Evolutionary conservation across 2,888 invertebrate genomes (phyloP), one percentile per base, ranked within the genome.

Genomic region (Timema cristinae): DNA sequence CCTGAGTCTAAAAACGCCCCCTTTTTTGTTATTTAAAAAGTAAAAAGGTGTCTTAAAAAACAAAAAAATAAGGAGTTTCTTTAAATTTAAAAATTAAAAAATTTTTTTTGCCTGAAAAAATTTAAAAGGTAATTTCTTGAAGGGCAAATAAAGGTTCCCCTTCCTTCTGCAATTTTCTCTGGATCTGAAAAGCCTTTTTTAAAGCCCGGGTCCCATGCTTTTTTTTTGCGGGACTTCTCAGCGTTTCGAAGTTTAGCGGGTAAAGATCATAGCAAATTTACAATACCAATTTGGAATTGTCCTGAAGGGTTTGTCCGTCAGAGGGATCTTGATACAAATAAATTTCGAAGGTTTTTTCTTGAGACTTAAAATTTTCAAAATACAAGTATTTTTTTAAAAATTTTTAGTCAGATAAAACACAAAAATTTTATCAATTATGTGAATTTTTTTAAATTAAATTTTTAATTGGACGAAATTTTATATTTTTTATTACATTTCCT

Each of bases 261-360:
- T 96, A 98, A 56, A 99, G 84, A 78, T 94, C 93, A 82, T 88
- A 93, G 4, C 93, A 89, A 89, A 80, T 91, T 88, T 80, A 97
- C 92, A 0, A 95, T 83, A 6, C 99, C 99, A 72, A 98, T 85
- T 75, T 94, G 91, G 85, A 90, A 98, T 75, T 90, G 88, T 50
- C 93, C 93, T 66, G 88, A 86, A 0, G 95, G 94, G 81, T 97
- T 97, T 70, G 85, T 86, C 96, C 96, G 97, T 83, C 79, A 54
- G 84, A 74, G 95, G 95, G 77, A 97, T 89, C 93, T 95, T 49
- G 80, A 77, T 67, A 75, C 79, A 78, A 72, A 32, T 63, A 49
- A 10, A 7, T 50, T 32, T 67, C 11, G 6, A 61, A 61, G 11
- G n/a, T n/a, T n/a, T 32, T 32, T 32, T 32, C 32, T 56, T 67